phyloP scores from a whole-genome alignment of 1,140 invertebrate genomes.

The Drosophila kepulauana region DNA sequence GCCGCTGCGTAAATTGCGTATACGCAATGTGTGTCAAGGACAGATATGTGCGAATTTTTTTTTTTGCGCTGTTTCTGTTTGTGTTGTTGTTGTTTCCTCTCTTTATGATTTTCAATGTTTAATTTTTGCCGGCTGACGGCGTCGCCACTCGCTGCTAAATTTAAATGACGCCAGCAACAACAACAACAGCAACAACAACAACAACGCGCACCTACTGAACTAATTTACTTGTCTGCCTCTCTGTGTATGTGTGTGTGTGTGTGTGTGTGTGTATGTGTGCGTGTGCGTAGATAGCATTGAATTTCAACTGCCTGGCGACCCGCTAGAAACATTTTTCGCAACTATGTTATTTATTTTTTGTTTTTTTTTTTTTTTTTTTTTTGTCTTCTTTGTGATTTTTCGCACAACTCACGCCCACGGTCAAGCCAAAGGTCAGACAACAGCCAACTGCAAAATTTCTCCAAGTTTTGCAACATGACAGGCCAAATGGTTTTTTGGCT shows the following conservation, averaged over 20 bases:
- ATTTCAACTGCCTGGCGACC: constrained; percentile 60
- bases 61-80: constrained; percentile 12
- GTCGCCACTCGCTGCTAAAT: constrained; percentile 54
- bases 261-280: constrained; percentile 34
- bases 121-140: constrained; percentile 54
- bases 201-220: constrained; percentile 70
- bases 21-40: constrained; percentile 84
- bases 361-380: constrained; percentile 5
- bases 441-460: constrained; percentile 57
- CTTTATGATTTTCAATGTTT: constrained; percentile 60
- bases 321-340: constrained; percentile 66
- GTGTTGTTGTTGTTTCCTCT: constrained; percentile 12
- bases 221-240: constrained; percentile 55
- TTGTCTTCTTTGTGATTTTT: constrained; percentile 42
- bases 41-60: constrained; percentile 84
- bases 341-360: neutral
- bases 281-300: constrained; percentile 76
- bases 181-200: constrained; percentile 35
- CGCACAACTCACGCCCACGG: constrained; percentile 76
- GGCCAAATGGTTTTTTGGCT: neutral
- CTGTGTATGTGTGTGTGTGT: constrained; percentile 18
- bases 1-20: constrained; percentile 78
- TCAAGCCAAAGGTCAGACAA: constrained; percentile 74
- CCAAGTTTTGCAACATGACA: constrained; percentile 35
- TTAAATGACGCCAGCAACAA: constrained; percentile 65